Conservation (phyloP, 2,888 invertebrate genomes). For the Epinotia bilunana region DNA sequence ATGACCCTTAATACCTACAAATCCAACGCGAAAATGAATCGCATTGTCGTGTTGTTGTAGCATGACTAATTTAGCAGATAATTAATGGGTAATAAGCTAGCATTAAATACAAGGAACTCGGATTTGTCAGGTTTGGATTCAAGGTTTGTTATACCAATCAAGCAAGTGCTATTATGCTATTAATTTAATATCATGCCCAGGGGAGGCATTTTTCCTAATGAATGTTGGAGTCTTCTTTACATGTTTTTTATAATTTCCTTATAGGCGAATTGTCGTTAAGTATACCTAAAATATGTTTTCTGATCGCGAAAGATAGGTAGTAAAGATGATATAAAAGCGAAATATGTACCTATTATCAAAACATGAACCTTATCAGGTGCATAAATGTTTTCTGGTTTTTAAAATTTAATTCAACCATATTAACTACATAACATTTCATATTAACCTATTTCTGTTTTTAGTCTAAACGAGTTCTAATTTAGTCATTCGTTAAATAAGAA, state of each 20-base stretch:
- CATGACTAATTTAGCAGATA: slow-evolving; percentile 39
- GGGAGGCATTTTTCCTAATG: slow-evolving; percentile 25
- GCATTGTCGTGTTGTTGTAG: slow-evolving; percentile 26
- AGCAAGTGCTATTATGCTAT: slow-evolving; percentile 36
- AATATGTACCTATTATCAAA: too few species aligned
- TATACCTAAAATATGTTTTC: background rate
- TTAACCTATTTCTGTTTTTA: background rate
- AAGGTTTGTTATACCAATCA: slow-evolving; percentile 34
- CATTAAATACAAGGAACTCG: slow-evolving; percentile 42
- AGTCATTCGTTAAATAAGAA: background rate
- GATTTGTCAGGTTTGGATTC: slow-evolving; percentile 37
- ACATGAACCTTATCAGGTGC: too few species aligned
- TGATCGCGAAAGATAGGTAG: background rate
- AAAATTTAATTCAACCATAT: background rate
- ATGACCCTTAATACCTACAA: background rate
- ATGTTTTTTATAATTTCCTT: slow-evolving; percentile 22
- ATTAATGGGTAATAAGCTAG: slow-evolving; percentile 39
- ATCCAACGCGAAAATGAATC: slow-evolving; percentile 27
- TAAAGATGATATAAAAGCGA: background rate
- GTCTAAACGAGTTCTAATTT: background rate
- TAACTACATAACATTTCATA: too few species aligned
- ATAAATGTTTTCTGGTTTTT: too few species aligned
- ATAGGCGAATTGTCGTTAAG: background rate
- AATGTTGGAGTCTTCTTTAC: slow-evolving; percentile 20
- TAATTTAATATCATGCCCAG: slow-evolving; percentile 31